These are phyloP conservation scores for Diarsia mendica DNA, from an alignment of 2,888 invertebrate genomes.

Conservation along the genomic window DNA sequence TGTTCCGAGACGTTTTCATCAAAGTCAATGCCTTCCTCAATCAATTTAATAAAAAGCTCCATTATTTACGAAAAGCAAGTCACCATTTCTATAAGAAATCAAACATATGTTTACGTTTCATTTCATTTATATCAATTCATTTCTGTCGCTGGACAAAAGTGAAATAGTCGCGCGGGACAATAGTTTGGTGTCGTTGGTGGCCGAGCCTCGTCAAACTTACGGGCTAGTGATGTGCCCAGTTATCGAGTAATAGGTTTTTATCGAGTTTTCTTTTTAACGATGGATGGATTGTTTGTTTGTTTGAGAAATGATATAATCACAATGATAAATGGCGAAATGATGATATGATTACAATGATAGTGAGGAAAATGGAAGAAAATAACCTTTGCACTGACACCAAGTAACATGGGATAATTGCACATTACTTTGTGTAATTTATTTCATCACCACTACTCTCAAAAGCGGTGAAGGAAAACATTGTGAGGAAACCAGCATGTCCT, in stretches of 20 bases:
- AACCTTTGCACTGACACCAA: too few species aligned
- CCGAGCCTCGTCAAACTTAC: conserved; percentile 64
- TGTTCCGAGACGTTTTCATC: conserved; percentile 10
- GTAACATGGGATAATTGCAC: too few species aligned
- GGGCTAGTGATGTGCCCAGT: conserved; percentile 55
- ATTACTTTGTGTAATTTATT: too few species aligned
- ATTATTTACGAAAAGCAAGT: conserved; percentile 14
- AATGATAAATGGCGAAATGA: too few species aligned
- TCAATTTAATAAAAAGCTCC: conserved; percentile 26
- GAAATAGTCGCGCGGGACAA: conserved; percentile 71
- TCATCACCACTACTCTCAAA: too few species aligned
- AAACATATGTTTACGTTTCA: conserved; percentile 59
- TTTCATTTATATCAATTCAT: conserved; percentile 74
- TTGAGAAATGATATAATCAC: too few species aligned
- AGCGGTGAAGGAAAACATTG: too few species aligned
- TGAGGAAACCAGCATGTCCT: too few species aligned
- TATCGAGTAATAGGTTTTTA: conserved; percentile 21
- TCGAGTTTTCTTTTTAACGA: neutral
- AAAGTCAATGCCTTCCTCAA: conserved; percentile 13
- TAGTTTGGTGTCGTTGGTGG: conserved; percentile 68
- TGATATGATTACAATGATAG: too few species aligned
- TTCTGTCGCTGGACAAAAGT: conserved; percentile 70
- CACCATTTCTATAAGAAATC: conserved; percentile 32
- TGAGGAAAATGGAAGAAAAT: too few species aligned
- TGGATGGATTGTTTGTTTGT: too few species aligned